phyloP scores from a whole-genome alignment of 2,797 vertebrate species.

The Allobates femoralis region DNA sequence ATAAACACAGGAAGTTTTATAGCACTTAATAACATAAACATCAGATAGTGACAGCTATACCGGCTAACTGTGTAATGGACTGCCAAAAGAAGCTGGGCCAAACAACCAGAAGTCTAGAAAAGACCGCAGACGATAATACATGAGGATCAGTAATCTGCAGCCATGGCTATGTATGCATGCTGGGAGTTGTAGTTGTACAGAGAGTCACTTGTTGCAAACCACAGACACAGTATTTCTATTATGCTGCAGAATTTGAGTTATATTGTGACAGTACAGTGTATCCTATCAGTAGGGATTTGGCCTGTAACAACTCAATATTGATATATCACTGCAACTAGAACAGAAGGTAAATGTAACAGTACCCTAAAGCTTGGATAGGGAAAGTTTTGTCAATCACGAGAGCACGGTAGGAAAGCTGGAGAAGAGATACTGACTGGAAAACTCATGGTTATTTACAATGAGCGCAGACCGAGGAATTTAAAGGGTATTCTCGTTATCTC shows the following conservation, averaged over 20 bases:
- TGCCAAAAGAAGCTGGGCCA: slow-evolving; percentile 7
- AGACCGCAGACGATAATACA: neutral
- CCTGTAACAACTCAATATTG: neutral
- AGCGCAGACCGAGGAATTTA: too few relatives aligned
- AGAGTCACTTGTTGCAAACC: neutral
- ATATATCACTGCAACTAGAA: too few relatives aligned
- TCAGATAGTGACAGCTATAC: slow-evolving; percentile 27
- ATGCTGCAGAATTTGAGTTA: neutral
- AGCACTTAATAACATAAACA: slow-evolving; percentile 50
- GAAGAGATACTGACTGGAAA: too few relatives aligned
- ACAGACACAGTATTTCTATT: slow-evolving; percentile 4
- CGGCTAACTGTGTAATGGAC: slow-evolving; percentile 28
- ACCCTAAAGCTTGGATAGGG: too few relatives aligned
- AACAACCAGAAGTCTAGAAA: neutral
- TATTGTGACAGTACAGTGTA: slow-evolving; percentile 11
- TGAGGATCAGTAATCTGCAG: neutral
- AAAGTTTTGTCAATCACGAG: too few relatives aligned
- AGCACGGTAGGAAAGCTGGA: too few relatives aligned
- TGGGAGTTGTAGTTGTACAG: neutral
- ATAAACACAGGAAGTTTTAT: slow-evolving; percentile 54
- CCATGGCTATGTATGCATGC: neutral
- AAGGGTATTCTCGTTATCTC: too few relatives aligned
- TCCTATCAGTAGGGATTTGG: slow-evolving; percentile 3
- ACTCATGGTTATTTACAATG: too few relatives aligned
- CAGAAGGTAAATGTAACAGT: too few relatives aligned